phyloP scores from a whole-genome alignment of 2,797 vertebrate genomes.

The Labroides dimidiatus region DNA sequence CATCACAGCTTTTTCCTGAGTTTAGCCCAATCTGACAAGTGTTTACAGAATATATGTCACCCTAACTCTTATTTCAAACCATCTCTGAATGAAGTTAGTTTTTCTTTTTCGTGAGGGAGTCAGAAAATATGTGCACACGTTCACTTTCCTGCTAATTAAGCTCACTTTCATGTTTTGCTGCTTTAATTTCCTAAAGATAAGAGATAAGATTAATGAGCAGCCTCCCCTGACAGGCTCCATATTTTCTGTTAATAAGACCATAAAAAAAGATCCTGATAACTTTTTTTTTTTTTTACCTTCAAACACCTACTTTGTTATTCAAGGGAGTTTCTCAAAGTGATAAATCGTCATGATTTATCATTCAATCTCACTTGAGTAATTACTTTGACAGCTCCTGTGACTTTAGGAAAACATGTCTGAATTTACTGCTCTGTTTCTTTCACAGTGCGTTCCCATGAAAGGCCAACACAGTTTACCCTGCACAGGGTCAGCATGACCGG shows the following conservation, averaged over 20 bases:
- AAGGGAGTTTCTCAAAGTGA: conserved; percentile 47
- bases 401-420: conserved; percentile 14
- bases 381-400: conserved; percentile 26
- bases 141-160: conserved; percentile 20
- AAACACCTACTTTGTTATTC: conserved; percentile 24
- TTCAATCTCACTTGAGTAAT: conserved; percentile 37
- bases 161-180: conserved; percentile 32
- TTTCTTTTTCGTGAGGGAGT: neutral
- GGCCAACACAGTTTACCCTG: conserved; percentile 15
- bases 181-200: conserved; percentile 44
- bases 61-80: neutral
- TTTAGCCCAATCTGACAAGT: too few species aligned
- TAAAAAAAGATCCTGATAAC: conserved; percentile 27
- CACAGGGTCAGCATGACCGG: conserved; percentile 55
- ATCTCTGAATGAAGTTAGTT: neutral
- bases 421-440: neutral
- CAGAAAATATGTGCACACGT: conserved; percentile 4
- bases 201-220: conserved; percentile 53
- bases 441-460: conserved; percentile 1
- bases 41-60: too few species aligned
- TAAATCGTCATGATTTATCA: conserved; percentile 37
- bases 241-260: conserved; percentile 45
- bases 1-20: too few species aligned
- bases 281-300: conserved; percentile 9
- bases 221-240: conserved; percentile 27